Percentiles rank a stretch among this genome's conserved stretches.
These are phyloP conservation scores for Mycteria americana DNA, from an alignment of 2,797 vertebrate genomes.

Conservation along the genomic window DNA sequence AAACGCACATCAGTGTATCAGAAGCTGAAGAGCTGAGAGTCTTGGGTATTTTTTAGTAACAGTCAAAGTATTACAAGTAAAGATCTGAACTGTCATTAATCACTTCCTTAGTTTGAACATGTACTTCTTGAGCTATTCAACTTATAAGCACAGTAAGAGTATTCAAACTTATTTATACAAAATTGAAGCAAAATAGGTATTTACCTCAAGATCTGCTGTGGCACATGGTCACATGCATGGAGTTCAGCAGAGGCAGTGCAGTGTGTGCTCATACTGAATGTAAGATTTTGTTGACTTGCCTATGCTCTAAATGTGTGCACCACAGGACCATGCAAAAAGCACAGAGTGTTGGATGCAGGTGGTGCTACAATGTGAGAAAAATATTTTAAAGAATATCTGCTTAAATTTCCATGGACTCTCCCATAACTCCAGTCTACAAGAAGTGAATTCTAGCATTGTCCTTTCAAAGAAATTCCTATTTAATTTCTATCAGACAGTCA, in stretches of 20 bases:
- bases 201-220: neutral
- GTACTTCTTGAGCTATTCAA: neutral
- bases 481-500: neutral
- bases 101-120: neutral
- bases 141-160: neutral
- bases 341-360: neutral
- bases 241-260: neutral
- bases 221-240: neutral
- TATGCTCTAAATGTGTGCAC: neutral
- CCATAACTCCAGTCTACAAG: neutral
- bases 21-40: neutral
- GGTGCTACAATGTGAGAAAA: neutral
- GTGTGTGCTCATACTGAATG: neutral
- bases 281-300: neutral
- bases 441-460: neutral
- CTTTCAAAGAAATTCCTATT: neutral
- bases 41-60: neutral
- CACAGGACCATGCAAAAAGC: neutral
- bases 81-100: neutral
- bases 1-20: neutral
- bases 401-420: neutral
- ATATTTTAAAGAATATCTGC: neutral
- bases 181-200: neutral
- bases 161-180: neutral
- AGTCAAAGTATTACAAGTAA: neutral